Percentiles rank a stretch among this genome's conserved stretches.
Evolutionary conservation across 1,140 invertebrate species (phyloP).

Genomic region (Drosophila sproati): DNA sequence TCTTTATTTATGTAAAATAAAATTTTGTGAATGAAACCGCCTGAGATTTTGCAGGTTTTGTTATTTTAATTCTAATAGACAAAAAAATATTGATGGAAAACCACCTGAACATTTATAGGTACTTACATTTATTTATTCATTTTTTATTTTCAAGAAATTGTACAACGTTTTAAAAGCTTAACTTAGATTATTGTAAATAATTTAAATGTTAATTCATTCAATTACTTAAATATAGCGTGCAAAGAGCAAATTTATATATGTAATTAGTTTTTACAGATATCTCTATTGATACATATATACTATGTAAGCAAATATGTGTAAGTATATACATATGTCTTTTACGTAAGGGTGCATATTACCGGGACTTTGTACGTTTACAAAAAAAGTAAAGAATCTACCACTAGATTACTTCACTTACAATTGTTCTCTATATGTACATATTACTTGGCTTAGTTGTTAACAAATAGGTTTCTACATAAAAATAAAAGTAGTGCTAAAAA

Average conservation of each 20-base stretch:
- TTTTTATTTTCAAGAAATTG: conserved; percentile 43
- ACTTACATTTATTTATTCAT: conserved; percentile 17
- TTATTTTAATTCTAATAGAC: too few species aligned
- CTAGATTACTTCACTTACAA: neutral
- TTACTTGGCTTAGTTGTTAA: conserved; percentile 34
- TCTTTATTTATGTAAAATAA: too few species aligned
- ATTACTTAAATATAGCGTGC: conserved; percentile 25
- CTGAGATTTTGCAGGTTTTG: too few species aligned
- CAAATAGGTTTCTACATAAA: conserved; percentile 10
- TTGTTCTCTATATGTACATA: conserved; percentile 21
- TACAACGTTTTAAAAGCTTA: conserved; percentile 57
- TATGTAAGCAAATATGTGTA: conserved; percentile 18
- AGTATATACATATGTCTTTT: conserved; percentile 25
- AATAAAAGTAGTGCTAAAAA: conserved; percentile 1
- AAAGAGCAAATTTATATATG: conserved; percentile 15
- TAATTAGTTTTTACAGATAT: conserved; percentile 27
- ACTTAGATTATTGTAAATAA: conserved; percentile 56
- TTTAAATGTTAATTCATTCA: conserved; percentile 58
- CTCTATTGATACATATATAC: conserved; percentile 12
- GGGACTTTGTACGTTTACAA: neutral
- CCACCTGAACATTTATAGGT: neutral
- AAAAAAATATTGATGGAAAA: too few species aligned
- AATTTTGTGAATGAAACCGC: too few species aligned
- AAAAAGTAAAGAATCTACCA: neutral
- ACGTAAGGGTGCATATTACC: conserved; percentile 28